A percentile compares a stretch with the other conserved stretches of the same genome.
These are phyloP conservation scores for Xyrauchen texanus DNA, from an alignment of 2,113 vertebrate genomes.

Conservation along the genomic window DNA sequence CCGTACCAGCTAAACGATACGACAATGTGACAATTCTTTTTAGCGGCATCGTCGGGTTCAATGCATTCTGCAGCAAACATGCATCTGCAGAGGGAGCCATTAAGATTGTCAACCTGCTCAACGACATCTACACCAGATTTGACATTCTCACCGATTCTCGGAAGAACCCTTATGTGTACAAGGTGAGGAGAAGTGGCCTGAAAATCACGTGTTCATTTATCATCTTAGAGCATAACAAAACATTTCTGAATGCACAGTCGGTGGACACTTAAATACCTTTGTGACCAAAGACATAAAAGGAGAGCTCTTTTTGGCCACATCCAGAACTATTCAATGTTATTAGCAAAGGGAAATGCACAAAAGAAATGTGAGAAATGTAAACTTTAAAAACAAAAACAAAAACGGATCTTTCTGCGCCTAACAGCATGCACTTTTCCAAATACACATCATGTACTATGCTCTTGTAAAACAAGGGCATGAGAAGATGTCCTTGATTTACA, in stretches of 20 bases:
- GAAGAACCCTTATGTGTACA: constrained; percentile 97
- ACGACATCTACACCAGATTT: constrained; percentile 96
- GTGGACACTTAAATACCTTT: no score
- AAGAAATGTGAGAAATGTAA: no score
- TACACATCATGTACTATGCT: background rate
- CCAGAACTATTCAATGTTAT: no score
- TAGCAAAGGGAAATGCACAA: no score
- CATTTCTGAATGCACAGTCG: no score
- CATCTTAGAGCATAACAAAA: background rate
- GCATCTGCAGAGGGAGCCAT: constrained; percentile 97
- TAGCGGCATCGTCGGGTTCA: constrained; percentile 97
- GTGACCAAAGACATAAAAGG: no score
- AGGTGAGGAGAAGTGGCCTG: constrained; percentile 74
- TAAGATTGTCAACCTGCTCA: constrained; percentile 98
- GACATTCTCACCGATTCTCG: constrained; percentile 96
- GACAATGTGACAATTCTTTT: constrained; percentile 98
- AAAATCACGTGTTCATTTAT: background rate
- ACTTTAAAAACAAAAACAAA: no score
- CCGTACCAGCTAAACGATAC: constrained; percentile 93
- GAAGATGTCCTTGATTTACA: constrained; percentile 69
- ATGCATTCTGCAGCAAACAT: constrained; percentile 95
- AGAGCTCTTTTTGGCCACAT: no score
- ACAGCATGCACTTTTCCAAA: background rate
- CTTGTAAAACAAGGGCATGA: constrained; percentile 23
- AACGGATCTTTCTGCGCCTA: background rate